Base-by-base conservation (phyloP, 2,888 invertebrate species). In the Tiphia femorata region DNA sequence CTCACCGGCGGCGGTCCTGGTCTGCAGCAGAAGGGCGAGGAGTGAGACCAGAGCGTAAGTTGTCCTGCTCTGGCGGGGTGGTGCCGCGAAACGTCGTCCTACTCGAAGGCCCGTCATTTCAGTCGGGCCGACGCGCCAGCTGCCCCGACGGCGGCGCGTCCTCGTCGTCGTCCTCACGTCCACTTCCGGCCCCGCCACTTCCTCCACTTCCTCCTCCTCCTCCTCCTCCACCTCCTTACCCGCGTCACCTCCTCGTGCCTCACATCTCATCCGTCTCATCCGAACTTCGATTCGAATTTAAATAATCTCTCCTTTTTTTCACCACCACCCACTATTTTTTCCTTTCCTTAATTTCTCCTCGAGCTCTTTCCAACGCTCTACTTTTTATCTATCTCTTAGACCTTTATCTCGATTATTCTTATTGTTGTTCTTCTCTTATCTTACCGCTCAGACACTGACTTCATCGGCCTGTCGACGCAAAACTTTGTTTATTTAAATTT, bases 91-190 rank as follows among this genome's bases (percentile, higher is more conserved):
- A 72, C 74, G 74, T 76, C 78, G 77, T 76, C n/a, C n/a, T n/a
- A n/a, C n/a, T n/a, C 77, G 77, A 75, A 73, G 75, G 75, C 70
- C 76, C 80, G 79, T 80, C 82, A 82, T 82, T 68, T 78, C 81
- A 77, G 76, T 79, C 78, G 78, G 66, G 73, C 72, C 72, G n/a
- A n/a, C n/a, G 76, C 77, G 74, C 77, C 79, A 71, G 73, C 56
- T 64, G 64, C 64, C 65, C 70, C 67, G 64, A 58, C 62, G 67
- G 65, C 58, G 67, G n/a, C n/a, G n/a, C n/a, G n/a, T n/a, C n/a
- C n/a, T n/a, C 54, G 67, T 68, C 65, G 60, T 67, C 66, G 67
- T 60, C 62, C 64, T 61, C 57, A 59, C 62, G 50, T 40, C 46
- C 54, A 53, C 53, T 48, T 49, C 50, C 58, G 58, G 50, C 46